These are phyloP conservation scores for Halichondria panicea DNA, from an alignment of 37 sponge, comb jelly and placozoan genomes.

Conservation along the genomic window DNA sequence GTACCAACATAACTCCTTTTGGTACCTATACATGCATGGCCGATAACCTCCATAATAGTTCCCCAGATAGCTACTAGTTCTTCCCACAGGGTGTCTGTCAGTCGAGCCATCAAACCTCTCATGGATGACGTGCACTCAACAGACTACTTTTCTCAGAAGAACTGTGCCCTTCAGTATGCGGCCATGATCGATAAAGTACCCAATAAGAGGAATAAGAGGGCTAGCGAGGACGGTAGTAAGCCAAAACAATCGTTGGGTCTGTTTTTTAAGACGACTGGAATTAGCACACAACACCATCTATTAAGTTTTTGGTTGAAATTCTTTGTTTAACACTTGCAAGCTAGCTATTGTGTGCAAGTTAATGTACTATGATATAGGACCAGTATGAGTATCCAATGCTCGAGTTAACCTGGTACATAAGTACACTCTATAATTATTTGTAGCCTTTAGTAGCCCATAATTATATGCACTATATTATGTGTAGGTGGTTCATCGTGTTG, in stretches of 20 bases:
- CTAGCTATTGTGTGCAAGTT: background rate
- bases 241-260: too few relatives aligned
- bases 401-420: background rate
- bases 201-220: constrained; percentile 63
- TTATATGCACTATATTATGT: too few relatives aligned
- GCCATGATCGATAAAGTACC: constrained; percentile 82
- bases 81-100: constrained; percentile 78
- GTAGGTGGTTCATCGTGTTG: too few relatives aligned
- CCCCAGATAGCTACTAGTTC: too few relatives aligned
- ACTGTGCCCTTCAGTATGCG: constrained; percentile 86
- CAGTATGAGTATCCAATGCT: background rate
- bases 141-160: constrained; percentile 86
- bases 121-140: constrained; percentile 54
- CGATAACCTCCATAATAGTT: too few relatives aligned
- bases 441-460: too few relatives aligned
- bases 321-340: constrained; percentile 10
- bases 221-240: constrained; percentile 31
- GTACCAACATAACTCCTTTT: too few relatives aligned
- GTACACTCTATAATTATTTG: background rate
- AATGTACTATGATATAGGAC: background rate
- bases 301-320: too few relatives aligned
- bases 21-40: too few relatives aligned
- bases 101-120: constrained; percentile 73
- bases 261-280: background rate
- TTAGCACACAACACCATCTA: too few relatives aligned